Evolutionary conservation across 2,797 vertebrate genomes (phyloP).

Genomic region (Leptodactylus fallax): DNA sequence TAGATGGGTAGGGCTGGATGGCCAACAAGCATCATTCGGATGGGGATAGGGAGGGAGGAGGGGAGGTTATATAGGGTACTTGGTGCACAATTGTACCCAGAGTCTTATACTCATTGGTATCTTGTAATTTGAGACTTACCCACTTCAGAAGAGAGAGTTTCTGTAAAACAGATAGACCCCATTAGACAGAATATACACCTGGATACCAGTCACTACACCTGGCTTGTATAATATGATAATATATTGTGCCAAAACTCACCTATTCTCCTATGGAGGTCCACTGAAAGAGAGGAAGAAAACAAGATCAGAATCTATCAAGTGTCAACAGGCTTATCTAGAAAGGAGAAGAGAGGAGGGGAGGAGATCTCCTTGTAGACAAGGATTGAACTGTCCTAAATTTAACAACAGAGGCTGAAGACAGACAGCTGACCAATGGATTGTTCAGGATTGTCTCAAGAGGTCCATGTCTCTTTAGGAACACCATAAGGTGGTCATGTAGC

Average conservation of each 20-base stretch:
- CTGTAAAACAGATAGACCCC: conserved; percentile 11
- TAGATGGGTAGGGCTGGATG: not conserved
- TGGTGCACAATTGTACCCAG: no score
- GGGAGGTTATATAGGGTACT: no score
- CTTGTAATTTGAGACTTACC: conserved; percentile 26
- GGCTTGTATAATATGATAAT: not conserved
- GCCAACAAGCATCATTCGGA: not conserved
- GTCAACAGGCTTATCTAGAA: not conserved
- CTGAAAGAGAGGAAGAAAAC: conserved; percentile 29
- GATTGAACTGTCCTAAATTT: no score
- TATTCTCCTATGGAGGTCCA: not conserved
- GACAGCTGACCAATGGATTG: not conserved
- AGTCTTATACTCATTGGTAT: no score
- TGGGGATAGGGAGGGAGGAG: no score
- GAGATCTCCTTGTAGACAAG: no score
- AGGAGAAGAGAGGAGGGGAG: no score
- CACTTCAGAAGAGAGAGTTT: not conserved
- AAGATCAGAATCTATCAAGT: not conserved
- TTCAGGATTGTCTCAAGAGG: not conserved
- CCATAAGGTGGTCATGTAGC: not conserved
- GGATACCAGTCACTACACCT: not conserved
- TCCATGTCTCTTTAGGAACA: no score
- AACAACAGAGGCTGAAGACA: not conserved
- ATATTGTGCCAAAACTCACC: conserved; percentile 29
- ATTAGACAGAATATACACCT: not conserved